Evolutionary conservation across 2,113 vertebrate species (phyloP).

Genomic region (Cololabis saira): DNA sequence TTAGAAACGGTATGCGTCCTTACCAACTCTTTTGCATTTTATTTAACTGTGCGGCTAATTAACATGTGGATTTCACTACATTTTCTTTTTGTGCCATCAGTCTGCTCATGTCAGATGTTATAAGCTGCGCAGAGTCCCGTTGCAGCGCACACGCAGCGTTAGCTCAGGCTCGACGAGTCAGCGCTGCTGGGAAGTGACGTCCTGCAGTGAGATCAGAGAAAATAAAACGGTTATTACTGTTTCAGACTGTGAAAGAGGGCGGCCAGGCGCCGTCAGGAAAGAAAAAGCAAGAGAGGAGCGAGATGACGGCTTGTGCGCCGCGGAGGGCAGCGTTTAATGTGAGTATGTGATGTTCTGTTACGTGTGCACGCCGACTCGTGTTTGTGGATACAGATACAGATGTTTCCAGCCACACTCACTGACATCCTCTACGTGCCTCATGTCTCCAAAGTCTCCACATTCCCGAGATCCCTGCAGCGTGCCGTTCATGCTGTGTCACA

Average conservation of each 20-base stretch:
- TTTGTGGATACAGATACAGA: neutral
- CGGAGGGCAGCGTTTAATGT: slow-evolving; percentile 32
- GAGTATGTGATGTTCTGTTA: slow-evolving; percentile 31
- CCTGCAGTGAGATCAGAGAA: slow-evolving; percentile 42
- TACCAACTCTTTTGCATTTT: neutral
- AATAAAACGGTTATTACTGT: slow-evolving; percentile 28
- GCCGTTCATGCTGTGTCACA: no score
- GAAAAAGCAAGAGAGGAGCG: neutral
- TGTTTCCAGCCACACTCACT: no score
- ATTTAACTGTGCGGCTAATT: slow-evolving; percentile 13
- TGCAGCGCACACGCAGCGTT: neutral
- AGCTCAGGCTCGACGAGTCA: slow-evolving; percentile 26
- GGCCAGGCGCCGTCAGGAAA: neutral
- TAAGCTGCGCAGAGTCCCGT: neutral
- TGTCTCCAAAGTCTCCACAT: no score
- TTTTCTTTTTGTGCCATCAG: neutral
- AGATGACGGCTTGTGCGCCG: slow-evolving; percentile 16
- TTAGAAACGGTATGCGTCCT: slow-evolving; percentile 45
- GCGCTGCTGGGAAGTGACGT: slow-evolving; percentile 69
- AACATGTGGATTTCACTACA: neutral
- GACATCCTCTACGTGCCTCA: no score
- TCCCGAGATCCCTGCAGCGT: no score
- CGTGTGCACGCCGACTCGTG: slow-evolving; percentile 10
- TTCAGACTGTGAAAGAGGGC: neutral
- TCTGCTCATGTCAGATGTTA: neutral